phyloP scores from a whole-genome alignment of 2,888 invertebrate species.

The Pandemis heparana region DNA sequence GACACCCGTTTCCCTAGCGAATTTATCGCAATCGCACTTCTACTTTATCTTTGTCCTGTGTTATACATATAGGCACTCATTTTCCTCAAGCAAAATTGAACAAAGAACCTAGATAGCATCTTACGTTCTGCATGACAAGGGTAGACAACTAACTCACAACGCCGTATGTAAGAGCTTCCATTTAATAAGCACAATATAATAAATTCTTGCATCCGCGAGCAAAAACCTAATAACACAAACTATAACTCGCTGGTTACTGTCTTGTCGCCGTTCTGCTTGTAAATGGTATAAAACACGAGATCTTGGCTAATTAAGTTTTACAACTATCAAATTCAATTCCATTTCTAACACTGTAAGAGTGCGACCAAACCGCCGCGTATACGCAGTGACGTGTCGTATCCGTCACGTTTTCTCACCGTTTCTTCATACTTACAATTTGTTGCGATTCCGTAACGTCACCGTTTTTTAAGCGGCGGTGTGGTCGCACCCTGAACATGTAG shows the following conservation, averaged over 20 bases:
- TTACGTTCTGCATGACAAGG: slow-evolving; percentile 20
- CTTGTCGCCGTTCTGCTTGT: slow-evolving; percentile 12
- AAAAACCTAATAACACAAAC: slow-evolving; percentile 41
- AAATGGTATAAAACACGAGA: slow-evolving; percentile 15
- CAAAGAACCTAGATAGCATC: neutral
- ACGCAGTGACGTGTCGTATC: too few species aligned
- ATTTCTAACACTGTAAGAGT: too few species aligned
- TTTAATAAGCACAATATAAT: slow-evolving; percentile 40
- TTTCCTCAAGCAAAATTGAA: neutral
- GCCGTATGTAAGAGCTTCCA: slow-evolving; percentile 20
- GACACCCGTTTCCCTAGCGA: too few species aligned
- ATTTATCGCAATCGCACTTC: too few species aligned
- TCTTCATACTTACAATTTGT: too few species aligned
- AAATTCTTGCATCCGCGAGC: slow-evolving; percentile 28
- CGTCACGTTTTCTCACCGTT: too few species aligned
- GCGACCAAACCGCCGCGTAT: too few species aligned
- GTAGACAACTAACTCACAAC: slow-evolving; percentile 29
- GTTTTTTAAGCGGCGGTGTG: too few species aligned
- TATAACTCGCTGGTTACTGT: slow-evolving; percentile 36
- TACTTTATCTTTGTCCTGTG: too few species aligned
- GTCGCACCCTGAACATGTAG: too few species aligned
- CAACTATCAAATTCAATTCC: too few species aligned
- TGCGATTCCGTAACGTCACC: too few species aligned
- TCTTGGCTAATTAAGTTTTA: neutral
- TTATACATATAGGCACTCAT: neutral